Conservation (phyloP, 2,797 vertebrate species). For the Pseudopleuronectes americanus region DNA sequence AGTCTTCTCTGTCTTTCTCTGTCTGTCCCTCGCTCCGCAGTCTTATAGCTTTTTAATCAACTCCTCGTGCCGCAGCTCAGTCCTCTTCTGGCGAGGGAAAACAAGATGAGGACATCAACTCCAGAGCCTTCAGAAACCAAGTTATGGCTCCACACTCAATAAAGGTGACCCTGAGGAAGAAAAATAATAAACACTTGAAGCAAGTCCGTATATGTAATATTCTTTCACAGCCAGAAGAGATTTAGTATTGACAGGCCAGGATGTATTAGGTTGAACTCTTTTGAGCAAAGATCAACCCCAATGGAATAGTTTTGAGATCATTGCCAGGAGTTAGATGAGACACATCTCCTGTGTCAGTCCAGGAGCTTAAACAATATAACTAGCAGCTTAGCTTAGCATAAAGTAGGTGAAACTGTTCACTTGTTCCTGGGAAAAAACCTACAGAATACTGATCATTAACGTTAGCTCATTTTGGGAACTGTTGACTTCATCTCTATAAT, state of each 20-base stretch:
- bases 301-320: not conserved
- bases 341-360: not conserved
- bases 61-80: constrained; percentile 5
- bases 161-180: constrained; percentile 9
- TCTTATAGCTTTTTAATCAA: constrained; percentile 73
- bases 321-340: not conserved
- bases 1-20: constrained; percentile 22
- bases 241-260: constrained; percentile 14
- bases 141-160: constrained; percentile 33
- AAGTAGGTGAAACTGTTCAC: not conserved
- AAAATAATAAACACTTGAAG: constrained; percentile 27
- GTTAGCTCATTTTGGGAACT: too few relatives aligned
- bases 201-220: constrained; percentile 5
- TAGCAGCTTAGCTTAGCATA: not conserved
- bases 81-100: constrained; percentile 18
- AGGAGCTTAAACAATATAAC: not conserved
- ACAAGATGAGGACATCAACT: constrained; percentile 33
- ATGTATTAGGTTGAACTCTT: not conserved
- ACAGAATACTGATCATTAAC: too few relatives aligned
- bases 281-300: not conserved
- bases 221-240: not conserved
- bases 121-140: constrained; percentile 20
- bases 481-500: too few relatives aligned
- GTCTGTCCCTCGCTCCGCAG: constrained; percentile 31
- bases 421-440: not conserved